Percentiles rank a stretch among this genome's conserved stretches.
phyloP scores from a whole-genome alignment of 2,888 invertebrate genomes.

The Lasiommata megera region DNA sequence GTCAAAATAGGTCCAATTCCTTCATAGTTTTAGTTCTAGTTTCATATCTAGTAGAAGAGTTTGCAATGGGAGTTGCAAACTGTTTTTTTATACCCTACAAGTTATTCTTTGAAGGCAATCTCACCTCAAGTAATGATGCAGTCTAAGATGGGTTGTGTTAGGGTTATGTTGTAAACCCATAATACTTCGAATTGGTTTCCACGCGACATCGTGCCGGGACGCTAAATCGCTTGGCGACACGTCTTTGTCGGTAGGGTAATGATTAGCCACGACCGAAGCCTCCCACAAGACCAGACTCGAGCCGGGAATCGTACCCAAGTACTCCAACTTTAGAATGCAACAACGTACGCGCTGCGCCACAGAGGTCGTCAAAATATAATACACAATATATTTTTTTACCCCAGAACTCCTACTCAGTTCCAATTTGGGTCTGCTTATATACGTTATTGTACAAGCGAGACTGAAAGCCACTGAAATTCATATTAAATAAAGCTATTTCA shows the following conservation, averaged over 20 bases:
- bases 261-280: too few relatives aligned
- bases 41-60: neutral
- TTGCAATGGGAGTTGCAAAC: neutral
- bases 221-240: too few relatives aligned
- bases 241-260: too few relatives aligned
- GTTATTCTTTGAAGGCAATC: too few relatives aligned
- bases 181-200: too few relatives aligned
- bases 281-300: too few relatives aligned
- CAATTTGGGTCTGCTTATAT: neutral
- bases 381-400: neutral
- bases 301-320: too few relatives aligned
- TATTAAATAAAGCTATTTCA: neutral
- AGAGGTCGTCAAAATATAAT: neutral
- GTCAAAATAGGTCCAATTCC: conserved; percentile 1
- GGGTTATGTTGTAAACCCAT: too few relatives aligned
- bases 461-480: neutral
- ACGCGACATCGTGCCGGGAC: too few relatives aligned
- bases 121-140: too few relatives aligned
- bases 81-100: neutral
- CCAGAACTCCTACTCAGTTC: neutral
- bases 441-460: neutral
- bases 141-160: too few relatives aligned
- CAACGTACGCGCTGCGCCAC: neutral
- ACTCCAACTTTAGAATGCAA: too few relatives aligned
- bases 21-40: neutral